Evolutionary conservation across 35 echinoderm and acorn worm genomes (phyloP).

Genomic region (Lytechinus variegatus): DNA sequence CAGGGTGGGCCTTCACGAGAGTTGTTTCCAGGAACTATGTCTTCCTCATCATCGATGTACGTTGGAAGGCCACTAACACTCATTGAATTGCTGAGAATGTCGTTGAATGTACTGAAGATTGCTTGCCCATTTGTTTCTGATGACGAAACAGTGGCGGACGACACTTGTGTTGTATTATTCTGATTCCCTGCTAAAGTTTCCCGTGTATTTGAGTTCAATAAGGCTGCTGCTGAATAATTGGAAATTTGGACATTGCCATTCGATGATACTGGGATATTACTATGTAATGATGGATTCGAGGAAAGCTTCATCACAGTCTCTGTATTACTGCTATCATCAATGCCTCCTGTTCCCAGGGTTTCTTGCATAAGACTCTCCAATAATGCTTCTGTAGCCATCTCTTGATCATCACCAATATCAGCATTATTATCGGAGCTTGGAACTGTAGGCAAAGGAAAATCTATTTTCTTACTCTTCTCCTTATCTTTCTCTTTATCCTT

Average conservation of each 20-base stretch:
- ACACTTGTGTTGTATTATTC: neutral
- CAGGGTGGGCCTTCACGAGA: constrained; percentile 5
- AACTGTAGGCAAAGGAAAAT: neutral
- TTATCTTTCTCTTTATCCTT: constrained; percentile 55
- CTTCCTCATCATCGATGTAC: constrained; percentile 75
- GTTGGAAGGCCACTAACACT: constrained; percentile 80
- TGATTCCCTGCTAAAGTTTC: neutral
- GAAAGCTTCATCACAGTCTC: neutral
- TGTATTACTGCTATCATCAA: neutral
- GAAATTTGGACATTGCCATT: neutral
- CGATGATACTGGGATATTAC: constrained; percentile 4
- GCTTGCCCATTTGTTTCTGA: constrained; percentile 36
- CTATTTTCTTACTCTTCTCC: constrained; percentile 45
- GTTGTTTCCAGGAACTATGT: constrained; percentile 5
- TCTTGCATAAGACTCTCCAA: constrained; percentile 23
- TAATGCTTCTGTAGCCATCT: constrained; percentile 32
- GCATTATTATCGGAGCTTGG: constrained; percentile 8
- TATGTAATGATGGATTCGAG: neutral
- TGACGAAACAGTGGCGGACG: neutral
- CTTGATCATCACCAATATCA: neutral
- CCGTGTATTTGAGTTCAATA: neutral
- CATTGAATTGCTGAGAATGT: constrained; percentile 86
- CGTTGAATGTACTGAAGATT: constrained; percentile 46
- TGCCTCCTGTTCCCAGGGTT: neutral
- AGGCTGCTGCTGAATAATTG: constrained; percentile 33